Conservation (phyloP, 1,140 invertebrate genomes). For the Cryptotermes secundus region DNA sequence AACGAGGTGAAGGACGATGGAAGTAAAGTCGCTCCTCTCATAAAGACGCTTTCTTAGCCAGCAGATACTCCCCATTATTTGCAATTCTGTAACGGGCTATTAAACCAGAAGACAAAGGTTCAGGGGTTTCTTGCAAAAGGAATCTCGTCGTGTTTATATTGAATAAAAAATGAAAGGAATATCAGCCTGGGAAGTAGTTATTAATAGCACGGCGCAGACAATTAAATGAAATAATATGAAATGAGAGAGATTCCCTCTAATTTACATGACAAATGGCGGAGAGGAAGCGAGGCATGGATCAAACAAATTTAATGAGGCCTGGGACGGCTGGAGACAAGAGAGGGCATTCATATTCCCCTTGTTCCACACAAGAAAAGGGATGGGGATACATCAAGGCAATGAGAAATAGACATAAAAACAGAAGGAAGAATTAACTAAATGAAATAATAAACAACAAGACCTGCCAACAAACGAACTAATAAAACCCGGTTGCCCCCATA, state of each 20-base stretch:
- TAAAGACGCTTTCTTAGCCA: too few relatives aligned
- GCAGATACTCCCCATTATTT: too few relatives aligned
- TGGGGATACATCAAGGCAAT: not conserved
- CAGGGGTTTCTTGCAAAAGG: too few relatives aligned
- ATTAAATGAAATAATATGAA: not conserved
- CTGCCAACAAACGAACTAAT: not conserved
- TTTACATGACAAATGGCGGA: not conserved
- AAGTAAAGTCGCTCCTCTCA: too few relatives aligned
- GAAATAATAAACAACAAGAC: not conserved
- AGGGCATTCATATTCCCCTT: not conserved
- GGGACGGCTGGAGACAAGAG: not conserved
- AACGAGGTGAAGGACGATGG: too few relatives aligned
- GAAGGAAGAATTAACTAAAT: slow-evolving; percentile 6
- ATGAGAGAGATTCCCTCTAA: not conserved
- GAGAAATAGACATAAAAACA: not conserved
- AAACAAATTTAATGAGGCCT: not conserved
- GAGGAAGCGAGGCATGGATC: not conserved
- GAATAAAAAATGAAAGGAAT: not conserved
- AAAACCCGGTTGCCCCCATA: not conserved
- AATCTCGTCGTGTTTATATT: not conserved
- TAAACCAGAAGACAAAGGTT: too few relatives aligned
- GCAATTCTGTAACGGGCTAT: too few relatives aligned
- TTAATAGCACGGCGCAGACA: not conserved
- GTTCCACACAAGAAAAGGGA: not conserved
- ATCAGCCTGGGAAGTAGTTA: not conserved